Evolutionary conservation across 2,888 invertebrate species (phyloP), one percentile per base, ranked within the genome.

Genomic region (Physocephala rufipes): DNA sequence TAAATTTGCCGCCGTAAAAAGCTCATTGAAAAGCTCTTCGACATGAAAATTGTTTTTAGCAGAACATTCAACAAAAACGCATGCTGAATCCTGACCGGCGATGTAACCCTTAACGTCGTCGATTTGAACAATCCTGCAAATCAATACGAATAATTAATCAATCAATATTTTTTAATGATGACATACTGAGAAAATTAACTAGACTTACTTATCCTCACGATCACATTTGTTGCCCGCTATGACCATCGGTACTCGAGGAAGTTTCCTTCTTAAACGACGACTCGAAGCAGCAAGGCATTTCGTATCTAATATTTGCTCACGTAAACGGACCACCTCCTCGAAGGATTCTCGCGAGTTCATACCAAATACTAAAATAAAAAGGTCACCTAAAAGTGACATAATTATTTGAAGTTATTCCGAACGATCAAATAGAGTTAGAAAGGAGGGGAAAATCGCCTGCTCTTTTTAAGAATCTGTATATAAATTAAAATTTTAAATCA

Each of bases 171-270:
- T n/a, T 21, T 51, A 36, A 7, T 36, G 36, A 36, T 36, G 36
- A 4, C 9, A 36, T 9, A 9, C 36, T 36, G 9, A 36, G 36
- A 36, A 58, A 21, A 12, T 53, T 21, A 13, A n/a, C 26, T 43
- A 9, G 12, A n/a, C 79, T 79, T 83, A 93, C 93, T 91, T 92
- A 80, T 91, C 89, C 63, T 95, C 94, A 80, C 89, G 90, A 87
- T 95, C 95, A 85, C 92, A 92, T 87, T 95, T 95, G 85, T 95
- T 95, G 67, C 94, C 95, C 2, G 94, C 95, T 73, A 95, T 90
- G 67, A 95, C 92, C 92, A 95, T 95, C 53, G 95, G 95, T 62
- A 94, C 93, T 81, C 91, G 88, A 28, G 92, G 90, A 70, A 90
- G 87, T 81, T 90, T 89, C 79, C 91, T 89, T 82, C 91, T 88